Percentiles rank a stretch among this genome's conserved stretches.
These are phyloP conservation scores for Neocloeon triangulifer DNA, from an alignment of 1,140 invertebrate genomes.

Conservation along the genomic window DNA sequence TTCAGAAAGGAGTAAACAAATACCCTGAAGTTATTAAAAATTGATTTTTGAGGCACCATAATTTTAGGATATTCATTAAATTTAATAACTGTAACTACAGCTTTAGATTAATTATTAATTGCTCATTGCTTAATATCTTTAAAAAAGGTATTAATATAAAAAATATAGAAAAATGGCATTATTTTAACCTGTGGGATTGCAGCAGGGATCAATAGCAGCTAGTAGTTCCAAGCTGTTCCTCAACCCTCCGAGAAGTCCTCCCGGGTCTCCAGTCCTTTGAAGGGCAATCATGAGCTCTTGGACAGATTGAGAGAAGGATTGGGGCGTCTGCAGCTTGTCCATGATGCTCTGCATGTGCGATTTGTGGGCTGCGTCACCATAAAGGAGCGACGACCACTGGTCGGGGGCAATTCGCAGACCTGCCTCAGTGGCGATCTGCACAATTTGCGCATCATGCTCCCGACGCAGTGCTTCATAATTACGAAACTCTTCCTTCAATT, in stretches of 20 bases:
- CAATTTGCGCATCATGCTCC: conserved; percentile 96
- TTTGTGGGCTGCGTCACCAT: conserved; percentile 86
- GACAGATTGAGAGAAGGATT: conserved; percentile 72
- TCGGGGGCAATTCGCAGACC: conserved; percentile 92
- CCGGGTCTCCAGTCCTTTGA: conserved; percentile 76
- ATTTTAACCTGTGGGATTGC: no score
- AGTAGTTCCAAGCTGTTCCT: conserved; percentile 62
- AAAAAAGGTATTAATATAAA: no score
- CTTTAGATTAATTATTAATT: no score
- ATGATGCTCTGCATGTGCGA: conserved; percentile 99
- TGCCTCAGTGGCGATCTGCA: conserved; percentile 92
- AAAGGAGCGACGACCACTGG: conserved; percentile 91
- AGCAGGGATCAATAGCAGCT: conserved; percentile 62
- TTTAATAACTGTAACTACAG: no score
- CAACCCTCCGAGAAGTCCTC: conserved; percentile 47
- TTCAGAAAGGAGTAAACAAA: no score
- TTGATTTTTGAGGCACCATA: no score
- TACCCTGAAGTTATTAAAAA: no score
- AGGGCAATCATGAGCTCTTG: conserved; percentile 81
- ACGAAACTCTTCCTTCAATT: conserved; percentile 92
- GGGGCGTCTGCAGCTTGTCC: conserved; percentile 77
- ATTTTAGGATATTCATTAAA: no score
- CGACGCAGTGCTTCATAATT: conserved; percentile 79
- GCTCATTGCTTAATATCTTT: no score
- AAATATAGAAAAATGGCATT: conserved; percentile 1